Evolutionary conservation across 2,888 invertebrate genomes (phyloP).

Genomic region (Eupithecia exiguata): DNA sequence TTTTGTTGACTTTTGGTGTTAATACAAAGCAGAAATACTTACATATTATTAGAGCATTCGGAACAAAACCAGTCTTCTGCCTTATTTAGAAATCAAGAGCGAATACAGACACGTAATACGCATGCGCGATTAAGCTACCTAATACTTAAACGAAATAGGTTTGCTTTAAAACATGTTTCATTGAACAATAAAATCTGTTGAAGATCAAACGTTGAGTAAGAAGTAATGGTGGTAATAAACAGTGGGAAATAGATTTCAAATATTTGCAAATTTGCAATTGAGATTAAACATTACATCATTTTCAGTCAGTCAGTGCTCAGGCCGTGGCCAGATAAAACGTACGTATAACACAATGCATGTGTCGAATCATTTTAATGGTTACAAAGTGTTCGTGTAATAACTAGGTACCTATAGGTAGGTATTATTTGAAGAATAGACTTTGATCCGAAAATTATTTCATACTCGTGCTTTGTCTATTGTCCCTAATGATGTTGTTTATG

Average conservation of each 20-base stretch:
- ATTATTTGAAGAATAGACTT: constrained; percentile 2
- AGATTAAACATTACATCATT: constrained; percentile 48
- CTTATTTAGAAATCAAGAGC: neutral
- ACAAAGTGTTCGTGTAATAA: neutral
- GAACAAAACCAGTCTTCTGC: neutral
- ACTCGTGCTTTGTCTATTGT: neutral
- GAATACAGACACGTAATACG: constrained; percentile 43
- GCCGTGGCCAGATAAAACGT: constrained; percentile 58
- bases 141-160: constrained; percentile 28
- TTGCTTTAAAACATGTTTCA: constrained; percentile 21
- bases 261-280: neutral
- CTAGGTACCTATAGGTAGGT: neutral
- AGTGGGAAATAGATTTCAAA: neutral
- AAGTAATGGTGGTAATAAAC: neutral
- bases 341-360: constrained; percentile 10
- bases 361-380: neutral
- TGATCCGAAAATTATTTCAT: neutral
- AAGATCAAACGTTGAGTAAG: constrained; percentile 4
- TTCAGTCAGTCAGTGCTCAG: constrained; percentile 56
- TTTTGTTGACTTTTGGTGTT: neutral
- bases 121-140: constrained; percentile 55
- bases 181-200: constrained; percentile 4
- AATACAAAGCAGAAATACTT: neutral
- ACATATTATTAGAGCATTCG: neutral
- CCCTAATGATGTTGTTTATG: neutral